Base-by-base conservation (phyloP, 1,140 invertebrate genomes). In the Dysdera silvatica region DNA sequence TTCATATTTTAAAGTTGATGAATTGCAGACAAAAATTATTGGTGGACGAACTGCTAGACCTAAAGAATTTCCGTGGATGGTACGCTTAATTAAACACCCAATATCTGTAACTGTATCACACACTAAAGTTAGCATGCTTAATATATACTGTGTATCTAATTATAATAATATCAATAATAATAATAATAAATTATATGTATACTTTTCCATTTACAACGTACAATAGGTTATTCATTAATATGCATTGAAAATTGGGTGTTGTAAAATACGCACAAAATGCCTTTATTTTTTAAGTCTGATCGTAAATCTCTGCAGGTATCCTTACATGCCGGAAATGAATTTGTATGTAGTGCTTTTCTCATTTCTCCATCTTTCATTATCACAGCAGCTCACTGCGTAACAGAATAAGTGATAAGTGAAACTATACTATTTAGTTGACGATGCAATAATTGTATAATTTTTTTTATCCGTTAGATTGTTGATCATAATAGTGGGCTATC, bases 21-120 rank as follows among this genome's bases (percentile, higher is more conserved):
- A 62, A 31, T 33, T 62, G 12, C 49, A 40, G 28, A 41, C 61
- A n/a, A 8, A 53, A 37, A 53, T 62, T 29, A 62, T 62, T 48
- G 61, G 61, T 12, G 61, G 61, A 35, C 6, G 61, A 48, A 43
- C 55, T 37, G 61, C 61, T 23, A 40, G 35, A 10, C 41, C 47
- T 12, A 49, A 29, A 16, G 61, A 62, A 56, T 62, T 62, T 41
- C 61, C 61, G 6, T 62, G 61, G 61, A 62, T 62, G 61, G 61
- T 62, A 62, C 40, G 16, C n/a, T n/a, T n/a, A n/a, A n/a, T n/a
- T n/a, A n/a, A n/a, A n/a, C n/a, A n/a, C n/a, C n/a, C n/a, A n/a
- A n/a, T n/a, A n/a, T n/a, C n/a, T n/a, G n/a, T n/a, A n/a, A n/a
- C n/a, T n/a, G n/a, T n/a, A n/a, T n/a, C n/a, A n/a, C n/a, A n/a